Evolutionary conservation across 2,113 vertebrate genomes (phyloP), one percentile per base, ranked within the genome.

Genomic region (Planiliza haematocheilus): DNA sequence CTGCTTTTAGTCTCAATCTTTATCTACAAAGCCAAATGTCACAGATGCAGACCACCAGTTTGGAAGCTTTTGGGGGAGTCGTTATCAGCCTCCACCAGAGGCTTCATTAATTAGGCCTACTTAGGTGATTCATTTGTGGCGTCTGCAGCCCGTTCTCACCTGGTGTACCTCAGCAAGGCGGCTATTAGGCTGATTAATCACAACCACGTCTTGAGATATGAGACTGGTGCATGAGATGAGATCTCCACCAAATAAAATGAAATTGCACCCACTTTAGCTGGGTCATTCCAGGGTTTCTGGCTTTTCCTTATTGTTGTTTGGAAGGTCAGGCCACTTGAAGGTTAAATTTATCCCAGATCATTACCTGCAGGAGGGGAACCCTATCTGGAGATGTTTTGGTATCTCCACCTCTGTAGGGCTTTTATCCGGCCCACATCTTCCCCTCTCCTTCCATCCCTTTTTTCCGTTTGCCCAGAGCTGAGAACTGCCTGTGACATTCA

Each of bases 91-190:
- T 72, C 84, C 76, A 78, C 77, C 83, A 87, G 85, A 85, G 72
- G 75, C 58, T 67, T 86, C 86, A 88, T 92, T 91, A 91, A 91
- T 91, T 90, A 89, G 10, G 48, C 73, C 71, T 79, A 87, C 84
- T 86, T 72, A 39, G 79, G 71, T 85, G 81, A 90, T 90, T 91
- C 73, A 89, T 89, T 90, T 84, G 84, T 82, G 86, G 89, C 80
- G 84, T 74, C 12, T 71, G 78, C 86, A 86, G 78, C 67, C 73
- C 53, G 65, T 83, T 89, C 82, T 91, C 87, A 92, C 88, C 86
- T 89, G 83, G 86, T 86, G 83, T 87, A 83, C 80, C 74, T 55
- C 83, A 79, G 84, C 70, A 76, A 81, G 85, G 74, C 74, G 77
- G 62, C 85, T 71, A 90, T 91, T 90, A 90, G 75, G 56, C 73